Evolutionary conservation across 1,140 invertebrate genomes (phyloP).

Genomic region (Chironomus striatipennis): DNA sequence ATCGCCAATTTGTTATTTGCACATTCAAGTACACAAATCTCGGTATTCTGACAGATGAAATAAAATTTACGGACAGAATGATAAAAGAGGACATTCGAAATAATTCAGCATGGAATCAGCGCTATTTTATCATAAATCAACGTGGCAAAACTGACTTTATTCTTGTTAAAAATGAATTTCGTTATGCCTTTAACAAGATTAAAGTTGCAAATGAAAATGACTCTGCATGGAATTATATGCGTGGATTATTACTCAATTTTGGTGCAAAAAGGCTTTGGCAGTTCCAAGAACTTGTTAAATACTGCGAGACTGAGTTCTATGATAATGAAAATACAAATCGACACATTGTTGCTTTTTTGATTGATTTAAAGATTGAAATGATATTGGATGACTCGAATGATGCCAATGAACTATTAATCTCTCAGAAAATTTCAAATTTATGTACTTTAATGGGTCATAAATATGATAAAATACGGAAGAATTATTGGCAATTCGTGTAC

Average conservation of each 20-base stretch:
- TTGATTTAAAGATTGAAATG: neutral
- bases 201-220: conserved; percentile 77
- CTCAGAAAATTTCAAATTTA: neutral
- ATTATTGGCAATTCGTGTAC: conserved; percentile 66
- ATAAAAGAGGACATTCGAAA: conserved; percentile 80
- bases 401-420: neutral
- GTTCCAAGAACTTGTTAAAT: neutral
- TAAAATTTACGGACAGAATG: conserved; percentile 68
- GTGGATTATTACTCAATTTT: neutral
- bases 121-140: conserved; percentile 79
- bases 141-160: conserved; percentile 59
- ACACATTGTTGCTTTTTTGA: neutral
- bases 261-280: neutral
- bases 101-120: conserved; percentile 97
- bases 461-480: conserved; percentile 64
- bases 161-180: conserved; percentile 61
- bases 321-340: neutral
- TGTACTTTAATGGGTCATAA: conserved; percentile 52
- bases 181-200: conserved; percentile 67
- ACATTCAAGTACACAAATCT: conserved; percentile 56
- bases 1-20: conserved; percentile 84
- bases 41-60: conserved; percentile 45
- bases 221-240: conserved; percentile 75
- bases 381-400: neutral
- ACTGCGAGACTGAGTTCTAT: neutral